Conservation (phyloP, 2,113 vertebrate species). For the Odocoileus virginianus region DNA sequence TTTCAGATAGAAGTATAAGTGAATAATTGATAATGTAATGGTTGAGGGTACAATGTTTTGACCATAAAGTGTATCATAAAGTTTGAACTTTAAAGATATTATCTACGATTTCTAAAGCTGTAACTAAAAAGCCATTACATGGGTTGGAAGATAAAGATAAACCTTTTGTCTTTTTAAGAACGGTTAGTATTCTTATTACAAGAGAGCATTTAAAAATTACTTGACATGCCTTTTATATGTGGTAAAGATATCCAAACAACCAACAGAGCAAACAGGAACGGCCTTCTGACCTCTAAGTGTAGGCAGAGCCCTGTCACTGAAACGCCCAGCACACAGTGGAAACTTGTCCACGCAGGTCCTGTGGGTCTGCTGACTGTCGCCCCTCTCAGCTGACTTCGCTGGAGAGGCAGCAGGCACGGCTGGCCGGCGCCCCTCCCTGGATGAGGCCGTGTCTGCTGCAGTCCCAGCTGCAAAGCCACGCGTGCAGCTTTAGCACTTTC, state of each 20-base stretch:
- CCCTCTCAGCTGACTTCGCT: too few species aligned
- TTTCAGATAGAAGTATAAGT: background rate
- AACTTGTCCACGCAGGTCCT: background rate
- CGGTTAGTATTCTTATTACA: background rate
- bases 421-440: background rate
- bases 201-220: background rate
- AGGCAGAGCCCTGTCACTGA: background rate
- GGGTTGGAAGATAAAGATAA: background rate
- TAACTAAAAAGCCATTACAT: background rate
- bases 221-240: background rate
- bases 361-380: too few species aligned
- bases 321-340: background rate
- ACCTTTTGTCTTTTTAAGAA: background rate
- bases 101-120: background rate
- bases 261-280: background rate
- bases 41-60: background rate
- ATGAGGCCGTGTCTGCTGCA: too few species aligned
- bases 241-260: background rate
- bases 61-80: background rate
- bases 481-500: background rate
- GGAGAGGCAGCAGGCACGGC: background rate
- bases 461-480: background rate
- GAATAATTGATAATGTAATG: background rate
- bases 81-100: background rate
- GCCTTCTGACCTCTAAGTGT: background rate